Conservation (phyloP, 2,797 vertebrate genomes). For the Gallirallus australis region DNA sequence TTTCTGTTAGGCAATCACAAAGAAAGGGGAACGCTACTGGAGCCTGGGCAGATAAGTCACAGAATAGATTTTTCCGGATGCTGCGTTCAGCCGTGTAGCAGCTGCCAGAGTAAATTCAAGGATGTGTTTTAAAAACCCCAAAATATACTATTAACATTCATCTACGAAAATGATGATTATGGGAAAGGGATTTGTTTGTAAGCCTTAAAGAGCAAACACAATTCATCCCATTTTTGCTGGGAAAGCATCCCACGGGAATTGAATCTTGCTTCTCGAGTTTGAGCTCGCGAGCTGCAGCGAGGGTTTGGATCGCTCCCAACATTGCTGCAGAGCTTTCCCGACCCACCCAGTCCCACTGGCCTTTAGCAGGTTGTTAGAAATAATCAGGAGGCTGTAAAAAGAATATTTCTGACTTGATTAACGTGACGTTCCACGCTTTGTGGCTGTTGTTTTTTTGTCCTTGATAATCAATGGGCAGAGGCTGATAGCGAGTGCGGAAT, state of each 20-base stretch:
- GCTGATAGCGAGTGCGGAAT: background rate
- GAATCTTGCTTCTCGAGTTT: background rate
- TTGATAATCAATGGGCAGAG: background rate
- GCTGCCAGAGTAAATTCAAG: slow-evolving; percentile 34
- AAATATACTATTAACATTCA: background rate
- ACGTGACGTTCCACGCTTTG: background rate
- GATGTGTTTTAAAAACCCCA: slow-evolving; percentile 39
- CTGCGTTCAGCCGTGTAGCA: background rate
- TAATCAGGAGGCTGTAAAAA: slow-evolving; percentile 42
- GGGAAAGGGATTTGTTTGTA: slow-evolving; percentile 38
- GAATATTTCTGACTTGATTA: slow-evolving; percentile 49
- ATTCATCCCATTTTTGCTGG: slow-evolving; percentile 6
- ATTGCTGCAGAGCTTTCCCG: background rate
- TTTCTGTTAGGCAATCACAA: background rate
- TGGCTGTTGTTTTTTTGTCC: background rate
- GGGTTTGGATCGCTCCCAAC: background rate
- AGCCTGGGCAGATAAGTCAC: background rate
- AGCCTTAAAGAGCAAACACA: slow-evolving; percentile 27
- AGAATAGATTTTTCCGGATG: background rate
- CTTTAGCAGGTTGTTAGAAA: slow-evolving; percentile 45
- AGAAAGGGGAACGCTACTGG: background rate
- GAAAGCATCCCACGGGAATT: background rate
- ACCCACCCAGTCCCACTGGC: slow-evolving; percentile 38
- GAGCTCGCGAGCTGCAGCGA: background rate
- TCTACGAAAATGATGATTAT: slow-evolving; percentile 36